phyloP scores from a whole-genome alignment of 2,888 invertebrate species.

The Lasioglossum morio region DNA sequence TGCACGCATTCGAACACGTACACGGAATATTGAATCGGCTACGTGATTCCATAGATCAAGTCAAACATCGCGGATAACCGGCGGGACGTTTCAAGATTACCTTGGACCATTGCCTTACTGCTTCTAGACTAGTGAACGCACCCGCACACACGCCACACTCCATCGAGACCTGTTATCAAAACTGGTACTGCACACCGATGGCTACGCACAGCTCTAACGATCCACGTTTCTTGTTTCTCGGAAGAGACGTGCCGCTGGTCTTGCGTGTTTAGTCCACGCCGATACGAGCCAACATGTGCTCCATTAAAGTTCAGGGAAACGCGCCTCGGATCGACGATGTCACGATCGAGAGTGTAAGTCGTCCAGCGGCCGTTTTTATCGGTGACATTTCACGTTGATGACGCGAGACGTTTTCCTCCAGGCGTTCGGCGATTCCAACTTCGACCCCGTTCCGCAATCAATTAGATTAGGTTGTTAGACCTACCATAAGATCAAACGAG shows the following conservation, averaged over 20 bases:
- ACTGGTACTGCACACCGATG: constrained; percentile 63
- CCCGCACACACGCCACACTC: constrained; percentile 14
- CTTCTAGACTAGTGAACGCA: constrained; percentile 58
- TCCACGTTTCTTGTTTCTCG: constrained; percentile 41
- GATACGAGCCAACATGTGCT: constrained; percentile 1
- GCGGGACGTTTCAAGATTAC: constrained; percentile 69
- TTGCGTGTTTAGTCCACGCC: neutral
- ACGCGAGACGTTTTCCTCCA: neutral
- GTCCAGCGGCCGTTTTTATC: constrained; percentile 8
- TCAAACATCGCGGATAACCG: constrained; percentile 74
- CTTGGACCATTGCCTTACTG: constrained; percentile 77
- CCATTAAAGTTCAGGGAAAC: constrained; percentile 9
- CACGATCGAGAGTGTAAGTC: constrained; percentile 26
- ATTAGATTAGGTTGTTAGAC: neutral
- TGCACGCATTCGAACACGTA: constrained; percentile 65
- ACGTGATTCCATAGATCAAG: constrained; percentile 74
- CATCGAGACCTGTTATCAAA: constrained; percentile 70
- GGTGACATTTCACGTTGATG: neutral
- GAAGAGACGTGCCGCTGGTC: constrained; percentile 33
- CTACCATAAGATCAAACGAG: neutral
- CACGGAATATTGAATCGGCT: constrained; percentile 70
- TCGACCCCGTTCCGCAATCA: neutral
- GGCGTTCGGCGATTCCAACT: constrained; percentile 2
- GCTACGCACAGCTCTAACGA: constrained; percentile 19
- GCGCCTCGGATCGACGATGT: neutral